Conservation (phyloP, 2,797 vertebrate species). For the Centroberyx gerrardi region DNA sequence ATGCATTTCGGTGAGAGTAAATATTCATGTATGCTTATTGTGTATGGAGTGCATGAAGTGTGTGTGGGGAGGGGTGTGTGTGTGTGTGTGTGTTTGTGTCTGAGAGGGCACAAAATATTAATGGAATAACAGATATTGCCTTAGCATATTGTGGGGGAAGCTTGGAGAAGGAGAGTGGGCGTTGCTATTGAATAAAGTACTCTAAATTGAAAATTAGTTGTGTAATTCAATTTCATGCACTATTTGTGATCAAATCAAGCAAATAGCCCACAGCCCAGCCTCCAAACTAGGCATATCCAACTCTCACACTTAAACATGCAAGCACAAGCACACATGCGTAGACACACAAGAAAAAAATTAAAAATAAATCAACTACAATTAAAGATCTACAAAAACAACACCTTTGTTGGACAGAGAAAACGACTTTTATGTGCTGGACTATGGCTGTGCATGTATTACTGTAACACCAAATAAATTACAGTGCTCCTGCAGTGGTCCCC, state of each 20-base stretch:
- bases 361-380: not conserved
- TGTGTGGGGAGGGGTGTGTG: no score
- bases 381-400: not conserved
- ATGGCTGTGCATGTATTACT: conserved; percentile 2
- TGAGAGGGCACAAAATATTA: conserved; percentile 22
- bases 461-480: not conserved
- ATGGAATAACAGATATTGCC: conserved; percentile 33
- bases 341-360: not conserved
- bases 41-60: no score
- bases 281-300: conserved; percentile 45
- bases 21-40: no score
- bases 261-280: conserved; percentile 64
- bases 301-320: conserved; percentile 44
- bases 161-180: conserved; percentile 54
- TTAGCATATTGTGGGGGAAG: conserved; percentile 39
- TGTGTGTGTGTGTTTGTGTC: not conserved
- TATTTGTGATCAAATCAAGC: conserved; percentile 81
- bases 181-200: conserved; percentile 65
- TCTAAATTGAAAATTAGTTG: conserved; percentile 73
- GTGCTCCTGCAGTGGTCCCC: not conserved
- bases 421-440: not conserved
- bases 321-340: conserved; percentile 11
- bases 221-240: conserved; percentile 79
- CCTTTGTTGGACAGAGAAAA: no score
- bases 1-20: no score